Base-by-base conservation (phyloP, 2,113 vertebrate genomes). In the Hippopotamus amphibius region DNA sequence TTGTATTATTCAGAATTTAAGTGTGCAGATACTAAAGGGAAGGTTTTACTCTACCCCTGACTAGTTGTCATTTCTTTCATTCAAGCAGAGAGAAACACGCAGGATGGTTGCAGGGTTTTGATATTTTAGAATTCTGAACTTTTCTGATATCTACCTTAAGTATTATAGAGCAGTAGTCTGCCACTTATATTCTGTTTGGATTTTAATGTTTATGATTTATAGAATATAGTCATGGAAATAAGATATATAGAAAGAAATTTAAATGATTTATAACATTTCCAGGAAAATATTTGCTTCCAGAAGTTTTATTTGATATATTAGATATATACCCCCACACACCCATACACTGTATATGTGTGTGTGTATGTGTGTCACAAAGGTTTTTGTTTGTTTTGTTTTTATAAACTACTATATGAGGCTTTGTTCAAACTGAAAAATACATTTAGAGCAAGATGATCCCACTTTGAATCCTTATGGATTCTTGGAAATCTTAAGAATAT, bases 81-180 rank as follows among this genome's bases (percentile, higher is more conserved):
- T 24, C 28, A 69, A 57, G 17, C 48, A 65, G 48, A 84, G 92
- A 85, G 41, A 72, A 28, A 57, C 7, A 72, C 14, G 10, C 3
- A 79, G 26, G 48, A 37, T 21, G 24, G 2, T 63, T 59, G n/a
- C 7, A 76, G 14, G 21, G 1, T 72, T 77, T 88, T 50, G 66
- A 1, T 69, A 61, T 33, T 87, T 96, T 87, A 59, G 37, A 81
- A 89, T 86, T 88, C 21, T 59, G 30, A 96, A 86, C 37, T 90
- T 69, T 43, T 6, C 12, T 46, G 28, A 28, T 85, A 37, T 66
- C 22, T 85, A 5, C 77, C 30, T 65, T 28, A 28, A 17, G 2
- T 7, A 24, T 61, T 16, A 53, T 2, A 21, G 13, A 61, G 14
- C 15, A 28, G 2, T 69, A 46, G 26, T 5, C 43, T 66, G 19